Evolutionary conservation across 1,140 invertebrate species (phyloP), one percentile per base, ranked within the genome.

Genomic region (Orius insidiosus): DNA sequence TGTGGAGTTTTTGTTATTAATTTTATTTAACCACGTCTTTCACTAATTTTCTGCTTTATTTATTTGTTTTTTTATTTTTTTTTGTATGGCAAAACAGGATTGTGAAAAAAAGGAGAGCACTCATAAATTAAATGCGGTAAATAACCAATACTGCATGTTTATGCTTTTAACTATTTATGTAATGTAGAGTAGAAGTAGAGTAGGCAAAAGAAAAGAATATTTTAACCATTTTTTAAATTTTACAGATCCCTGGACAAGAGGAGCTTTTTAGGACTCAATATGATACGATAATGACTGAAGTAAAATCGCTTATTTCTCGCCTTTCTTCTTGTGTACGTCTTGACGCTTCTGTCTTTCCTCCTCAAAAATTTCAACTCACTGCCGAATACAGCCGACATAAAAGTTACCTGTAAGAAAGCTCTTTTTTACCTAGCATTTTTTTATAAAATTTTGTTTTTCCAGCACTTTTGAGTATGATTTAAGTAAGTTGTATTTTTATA

Each of bases 311-410:
- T 55, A 58, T 64, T 39, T 56, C 56, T 14, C 57, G 52, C 52
- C 52, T 63, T 33, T 60, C 60, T 46, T 55, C 51, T 41, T 62
- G 62, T 39, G 62, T 67, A 33, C 58, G 60, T 48, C 42, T 74
- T n/a, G 68, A 75, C 56, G 51, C 60, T 16, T 51, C 59, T 3
- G 63, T 69, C 38, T 75, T 75, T 56, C 69, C 68, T 2, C 59
- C 63, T 16, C 60, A 62, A 18, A 65, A 68, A 37, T 67, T 69
- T 49, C 62, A 60, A 55, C 59, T 75, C 41, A 87, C 84, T 10
- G 82, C 85, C 9, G 77, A 86, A 48, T 92, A 86, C 59, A 80
- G 76, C 45, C 72, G 80, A 46, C 84, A 89, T 58, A 88, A 87
- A 60, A 82, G 85, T 61, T 87, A 87, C 60, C 69, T 87, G 80